Evolutionary conservation across 2,113 vertebrate genomes (phyloP).

Genomic region (Xenopus borealis): DNA sequence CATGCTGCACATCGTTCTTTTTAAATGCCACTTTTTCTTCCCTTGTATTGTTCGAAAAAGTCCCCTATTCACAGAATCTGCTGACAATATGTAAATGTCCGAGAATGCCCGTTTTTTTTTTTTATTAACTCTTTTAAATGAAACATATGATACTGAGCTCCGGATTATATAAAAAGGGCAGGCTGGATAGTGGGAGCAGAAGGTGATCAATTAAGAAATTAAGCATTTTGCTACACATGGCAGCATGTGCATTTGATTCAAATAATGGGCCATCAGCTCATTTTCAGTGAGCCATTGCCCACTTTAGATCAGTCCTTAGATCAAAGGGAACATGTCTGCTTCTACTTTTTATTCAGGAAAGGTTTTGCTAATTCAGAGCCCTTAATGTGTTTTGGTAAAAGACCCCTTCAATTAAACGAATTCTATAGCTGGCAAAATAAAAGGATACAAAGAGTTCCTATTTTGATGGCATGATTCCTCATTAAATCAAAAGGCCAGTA

Average conservation of each 20-base stretch:
- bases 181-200: constrained; percentile 68
- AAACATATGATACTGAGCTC: constrained; percentile 33
- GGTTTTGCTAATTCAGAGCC: constrained; percentile 91
- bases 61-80: background rate
- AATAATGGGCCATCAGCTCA: constrained; percentile 96
- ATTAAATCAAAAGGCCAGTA: constrained; percentile 90
- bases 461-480: constrained; percentile 83
- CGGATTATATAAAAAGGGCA: constrained; percentile 47
- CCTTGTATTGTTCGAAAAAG: background rate
- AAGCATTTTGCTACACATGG: constrained; percentile 93
- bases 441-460: constrained; percentile 81
- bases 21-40: background rate
- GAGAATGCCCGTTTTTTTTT: constrained; percentile 8
- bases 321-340: constrained; percentile 85
- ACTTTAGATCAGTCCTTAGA: constrained; percentile 81
- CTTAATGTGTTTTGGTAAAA: constrained; percentile 91
- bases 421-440: constrained; percentile 86
- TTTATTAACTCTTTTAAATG: constrained; percentile 29
- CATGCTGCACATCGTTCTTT: background rate
- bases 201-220: constrained; percentile 99
- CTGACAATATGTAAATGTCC: constrained; percentile 32
- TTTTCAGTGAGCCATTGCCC: constrained; percentile 85
- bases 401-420: constrained; percentile 99
- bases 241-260: constrained; percentile 82
- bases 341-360: constrained; percentile 82